Conservation (phyloP, 2,113 vertebrate species). For the Onychostruthus taczanowskii region DNA sequence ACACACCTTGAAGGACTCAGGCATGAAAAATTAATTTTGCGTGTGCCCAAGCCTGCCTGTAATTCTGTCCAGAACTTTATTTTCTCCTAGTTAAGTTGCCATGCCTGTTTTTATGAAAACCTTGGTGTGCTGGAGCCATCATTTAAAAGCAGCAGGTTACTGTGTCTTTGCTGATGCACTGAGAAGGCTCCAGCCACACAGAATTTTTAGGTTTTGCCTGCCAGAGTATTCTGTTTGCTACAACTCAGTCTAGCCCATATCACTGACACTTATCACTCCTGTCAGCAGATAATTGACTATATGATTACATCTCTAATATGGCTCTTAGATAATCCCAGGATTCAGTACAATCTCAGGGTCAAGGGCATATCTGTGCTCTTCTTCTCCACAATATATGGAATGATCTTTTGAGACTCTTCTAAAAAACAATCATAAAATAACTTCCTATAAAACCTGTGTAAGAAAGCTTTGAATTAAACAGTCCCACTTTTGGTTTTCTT, state of each 20-base stretch:
- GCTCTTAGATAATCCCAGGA: neutral
- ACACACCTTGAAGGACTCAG: neutral
- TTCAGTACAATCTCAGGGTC: neutral
- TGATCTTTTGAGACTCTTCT: neutral
- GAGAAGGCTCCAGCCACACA: neutral
- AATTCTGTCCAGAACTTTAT: neutral
- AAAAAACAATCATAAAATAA: neutral
- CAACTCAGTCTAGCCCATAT: neutral
- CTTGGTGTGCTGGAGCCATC: neutral
- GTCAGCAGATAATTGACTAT: neutral
- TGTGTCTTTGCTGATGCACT: neutral
- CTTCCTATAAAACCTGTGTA: neutral
- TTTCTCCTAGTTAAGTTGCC: neutral
- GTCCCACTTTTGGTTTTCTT: neutral
- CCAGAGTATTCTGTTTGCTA: neutral
- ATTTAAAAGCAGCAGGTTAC: neutral
- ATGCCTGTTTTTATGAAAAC: neutral
- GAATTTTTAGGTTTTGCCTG: neutral
- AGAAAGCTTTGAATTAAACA: neutral
- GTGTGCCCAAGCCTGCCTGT: neutral
- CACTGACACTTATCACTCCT: neutral
- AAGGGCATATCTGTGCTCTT: neutral
- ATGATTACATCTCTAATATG: neutral
- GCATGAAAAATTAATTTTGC: neutral
- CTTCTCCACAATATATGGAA: neutral